Conservation (phyloP, 2,113 vertebrate genomes). For the Hirundichthys speculiger region DNA sequence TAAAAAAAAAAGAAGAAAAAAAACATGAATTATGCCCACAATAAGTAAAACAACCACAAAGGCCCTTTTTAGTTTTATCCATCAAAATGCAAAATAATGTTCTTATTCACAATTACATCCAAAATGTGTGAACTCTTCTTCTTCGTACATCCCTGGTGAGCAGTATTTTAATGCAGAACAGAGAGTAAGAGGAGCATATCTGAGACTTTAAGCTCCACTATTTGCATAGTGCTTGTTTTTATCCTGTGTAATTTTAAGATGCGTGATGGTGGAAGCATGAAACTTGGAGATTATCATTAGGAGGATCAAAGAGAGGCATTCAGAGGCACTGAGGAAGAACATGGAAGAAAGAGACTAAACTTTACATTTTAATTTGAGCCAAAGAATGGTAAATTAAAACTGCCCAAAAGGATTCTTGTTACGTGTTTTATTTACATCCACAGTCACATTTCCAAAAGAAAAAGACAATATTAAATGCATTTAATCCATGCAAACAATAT, state of each 20-base stretch:
- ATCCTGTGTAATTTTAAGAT: constrained; percentile 56
- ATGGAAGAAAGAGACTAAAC: constrained; percentile 36
- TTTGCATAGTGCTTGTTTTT: constrained; percentile 71
- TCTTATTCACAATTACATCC: constrained; percentile 32
- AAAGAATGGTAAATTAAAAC: constrained; percentile 42
- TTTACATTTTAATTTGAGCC: too few species aligned
- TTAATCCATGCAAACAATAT: too few species aligned
- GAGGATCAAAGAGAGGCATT: constrained; percentile 43
- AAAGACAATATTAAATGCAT: too few species aligned
- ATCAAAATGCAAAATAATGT: constrained; percentile 27
- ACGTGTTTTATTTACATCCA: background rate
- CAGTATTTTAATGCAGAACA: constrained; percentile 43
- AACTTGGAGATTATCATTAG: constrained; percentile 70
- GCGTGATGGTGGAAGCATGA: constrained; percentile 61
- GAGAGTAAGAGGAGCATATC: constrained; percentile 56
- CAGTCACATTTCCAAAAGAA: too few species aligned
- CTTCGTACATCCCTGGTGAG: constrained; percentile 14
- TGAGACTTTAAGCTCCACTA: constrained; percentile 66
- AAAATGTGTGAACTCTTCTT: background rate
- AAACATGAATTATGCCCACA: constrained; percentile 15
- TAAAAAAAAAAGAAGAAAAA: constrained; percentile 32
- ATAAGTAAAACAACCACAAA: constrained; percentile 7
- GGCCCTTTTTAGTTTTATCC: constrained; percentile 21
- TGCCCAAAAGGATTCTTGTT: background rate
- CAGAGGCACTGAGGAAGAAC: constrained; percentile 53